Conservation (phyloP, 2,888 invertebrate species). For the Sceliomorpha sp. region DNA sequence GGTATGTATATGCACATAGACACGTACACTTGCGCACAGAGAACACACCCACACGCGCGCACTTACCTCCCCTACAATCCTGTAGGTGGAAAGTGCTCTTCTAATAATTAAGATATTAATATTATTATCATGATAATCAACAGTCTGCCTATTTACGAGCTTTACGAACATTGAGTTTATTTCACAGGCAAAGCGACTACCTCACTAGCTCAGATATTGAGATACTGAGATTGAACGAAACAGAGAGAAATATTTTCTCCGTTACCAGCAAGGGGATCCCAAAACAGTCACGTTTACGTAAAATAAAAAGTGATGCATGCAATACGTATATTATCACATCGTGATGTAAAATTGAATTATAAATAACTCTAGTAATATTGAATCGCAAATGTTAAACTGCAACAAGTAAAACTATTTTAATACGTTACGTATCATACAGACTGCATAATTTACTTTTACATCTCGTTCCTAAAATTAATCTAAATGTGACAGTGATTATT, state of each 20-base stretch:
- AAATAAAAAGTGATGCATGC: constrained; percentile 55
- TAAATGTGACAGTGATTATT: too few relatives aligned
- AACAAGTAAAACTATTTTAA: not conserved
- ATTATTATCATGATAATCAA: constrained; percentile 23
- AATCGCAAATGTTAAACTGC: too few relatives aligned
- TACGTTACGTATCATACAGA: constrained; percentile 12
- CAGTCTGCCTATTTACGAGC: constrained; percentile 36
- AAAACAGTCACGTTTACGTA: constrained; percentile 54
- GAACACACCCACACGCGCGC: too few relatives aligned
- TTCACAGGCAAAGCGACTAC: constrained; percentile 75
- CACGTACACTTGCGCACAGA: too few relatives aligned
- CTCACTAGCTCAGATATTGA: constrained; percentile 71
- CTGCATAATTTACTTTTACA: constrained; percentile 11
- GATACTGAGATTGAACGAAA: constrained; percentile 71
- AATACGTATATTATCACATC: constrained; percentile 6
- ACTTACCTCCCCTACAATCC: not conserved
- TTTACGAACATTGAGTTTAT: constrained; percentile 71
- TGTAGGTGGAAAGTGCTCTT: constrained; percentile 3
- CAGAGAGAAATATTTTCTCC: constrained; percentile 64
- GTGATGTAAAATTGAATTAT: constrained; percentile 1
- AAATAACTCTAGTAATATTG: not conserved
- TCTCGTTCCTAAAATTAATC: constrained; percentile 1
- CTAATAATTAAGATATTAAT: constrained; percentile 26
- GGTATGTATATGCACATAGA: too few relatives aligned
- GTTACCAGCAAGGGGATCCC: constrained; percentile 69